These are phyloP conservation scores for Stomatorhinus walkeri DNA, from an alignment of 2,797 vertebrate species.

Conservation along the genomic window DNA sequence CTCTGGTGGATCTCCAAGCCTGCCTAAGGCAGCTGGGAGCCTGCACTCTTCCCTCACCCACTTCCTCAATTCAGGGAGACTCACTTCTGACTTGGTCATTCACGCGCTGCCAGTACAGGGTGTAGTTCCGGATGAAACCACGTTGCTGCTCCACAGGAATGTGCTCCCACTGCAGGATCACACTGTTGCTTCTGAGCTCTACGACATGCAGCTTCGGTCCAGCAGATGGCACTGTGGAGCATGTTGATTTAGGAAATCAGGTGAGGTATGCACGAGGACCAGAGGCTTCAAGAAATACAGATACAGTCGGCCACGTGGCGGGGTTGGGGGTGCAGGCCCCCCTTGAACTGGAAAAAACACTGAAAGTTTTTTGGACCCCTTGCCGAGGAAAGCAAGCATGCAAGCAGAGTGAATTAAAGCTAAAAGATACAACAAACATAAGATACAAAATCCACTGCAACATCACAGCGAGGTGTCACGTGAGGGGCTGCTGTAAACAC, in stretches of 20 bases:
- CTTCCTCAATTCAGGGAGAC: constrained; percentile 13
- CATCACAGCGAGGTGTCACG: not conserved
- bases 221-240: constrained; percentile 49
- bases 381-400: not conserved
- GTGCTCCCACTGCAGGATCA: constrained; percentile 51
- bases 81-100: constrained; percentile 38
- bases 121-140: constrained; percentile 56
- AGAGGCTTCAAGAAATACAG: not conserved
- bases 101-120: constrained; percentile 37
- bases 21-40: not conserved
- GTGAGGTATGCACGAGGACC: not conserved
- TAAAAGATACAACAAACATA: not conserved
- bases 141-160: constrained; percentile 49
- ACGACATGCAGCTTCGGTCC: constrained; percentile 46
- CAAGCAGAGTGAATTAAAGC: not conserved
- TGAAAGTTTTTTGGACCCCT: not conserved
- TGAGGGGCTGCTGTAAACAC: not conserved
- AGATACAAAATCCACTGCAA: not conserved
- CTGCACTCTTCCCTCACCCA: not conserved
- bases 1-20: not conserved
- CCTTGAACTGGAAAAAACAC: not conserved
- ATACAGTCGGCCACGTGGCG: no score
- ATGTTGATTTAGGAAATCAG: not conserved
- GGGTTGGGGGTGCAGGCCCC: not conserved
- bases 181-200: constrained; percentile 16